Conservation (phyloP, 2,113 vertebrate species). For the Pedionomus torquatus region DNA sequence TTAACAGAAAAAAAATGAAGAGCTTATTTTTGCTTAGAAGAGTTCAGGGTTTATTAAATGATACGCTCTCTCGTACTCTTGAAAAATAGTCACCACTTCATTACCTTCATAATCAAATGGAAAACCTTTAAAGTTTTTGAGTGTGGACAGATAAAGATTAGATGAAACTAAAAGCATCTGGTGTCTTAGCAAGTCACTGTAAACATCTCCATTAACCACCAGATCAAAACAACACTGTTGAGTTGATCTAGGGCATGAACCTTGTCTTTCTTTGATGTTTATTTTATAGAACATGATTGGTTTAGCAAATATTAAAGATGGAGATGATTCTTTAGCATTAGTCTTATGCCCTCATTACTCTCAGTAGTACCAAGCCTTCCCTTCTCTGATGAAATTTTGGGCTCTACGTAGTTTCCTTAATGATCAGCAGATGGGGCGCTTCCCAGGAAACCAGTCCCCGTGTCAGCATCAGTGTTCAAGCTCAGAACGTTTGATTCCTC, state of each 20-base stretch:
- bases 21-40: neutral
- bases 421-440: neutral
- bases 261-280: neutral
- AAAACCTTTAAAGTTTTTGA: neutral
- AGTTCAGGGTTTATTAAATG: neutral
- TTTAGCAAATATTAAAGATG: neutral
- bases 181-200: neutral
- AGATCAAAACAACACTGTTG: neutral
- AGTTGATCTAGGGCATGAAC: neutral
- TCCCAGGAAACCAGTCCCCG: neutral
- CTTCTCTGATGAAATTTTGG: neutral
- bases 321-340: neutral
- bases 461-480: neutral
- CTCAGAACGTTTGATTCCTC: neutral
- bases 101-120: neutral
- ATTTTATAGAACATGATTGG: neutral
- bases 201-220: neutral
- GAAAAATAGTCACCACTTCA: neutral
- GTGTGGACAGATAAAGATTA: neutral
- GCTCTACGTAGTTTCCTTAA: neutral
- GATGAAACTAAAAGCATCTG: neutral
- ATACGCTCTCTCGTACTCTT: neutral
- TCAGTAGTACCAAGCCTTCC: neutral
- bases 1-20: accelerated
- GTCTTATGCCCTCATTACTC: neutral